A percentile compares a stretch with the other conserved stretches of the same genome.
phyloP scores from a whole-genome alignment of 2,888 invertebrate species.

The Crepidodera aurea region DNA sequence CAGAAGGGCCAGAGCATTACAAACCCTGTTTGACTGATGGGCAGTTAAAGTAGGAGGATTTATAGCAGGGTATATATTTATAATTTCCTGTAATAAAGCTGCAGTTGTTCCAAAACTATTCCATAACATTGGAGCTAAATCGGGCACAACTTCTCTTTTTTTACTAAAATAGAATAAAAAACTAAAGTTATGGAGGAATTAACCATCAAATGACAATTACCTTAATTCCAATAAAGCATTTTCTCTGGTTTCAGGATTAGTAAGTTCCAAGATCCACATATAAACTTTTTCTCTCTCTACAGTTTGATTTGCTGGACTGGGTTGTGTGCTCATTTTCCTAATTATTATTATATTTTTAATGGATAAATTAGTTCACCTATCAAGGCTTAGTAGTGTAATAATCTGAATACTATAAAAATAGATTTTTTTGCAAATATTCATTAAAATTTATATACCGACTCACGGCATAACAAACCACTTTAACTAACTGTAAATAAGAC shows the following conservation, averaged over 20 bases:
- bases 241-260: conserved; percentile 93
- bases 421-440: too few species aligned
- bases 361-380: too few species aligned
- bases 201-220: conserved; percentile 61
- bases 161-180: conserved; percentile 68
- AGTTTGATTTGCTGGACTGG: conserved; percentile 76
- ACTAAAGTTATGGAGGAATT: too few species aligned
- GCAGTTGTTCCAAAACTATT: conserved; percentile 97
- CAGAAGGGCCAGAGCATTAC: conserved; percentile 96
- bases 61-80: conserved; percentile 98
- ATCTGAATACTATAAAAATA: too few species aligned
- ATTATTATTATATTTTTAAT: neutral
- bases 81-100: conserved; percentile 95
- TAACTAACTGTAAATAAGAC: too few species aligned
- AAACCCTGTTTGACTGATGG: conserved; percentile 97
- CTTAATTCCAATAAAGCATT: conserved; percentile 96
- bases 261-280: conserved; percentile 90
- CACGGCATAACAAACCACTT: too few species aligned
- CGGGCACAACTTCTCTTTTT: conserved; percentile 89
- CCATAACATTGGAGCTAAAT: conserved; percentile 98
- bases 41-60: conserved; percentile 97
- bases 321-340: conserved; percentile 74
- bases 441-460: too few species aligned
- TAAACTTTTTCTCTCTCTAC: conserved; percentile 91
- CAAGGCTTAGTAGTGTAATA: too few species aligned